Evolutionary conservation across 2,113 vertebrate genomes (phyloP).

Genomic region (Glareola pratincola): DNA sequence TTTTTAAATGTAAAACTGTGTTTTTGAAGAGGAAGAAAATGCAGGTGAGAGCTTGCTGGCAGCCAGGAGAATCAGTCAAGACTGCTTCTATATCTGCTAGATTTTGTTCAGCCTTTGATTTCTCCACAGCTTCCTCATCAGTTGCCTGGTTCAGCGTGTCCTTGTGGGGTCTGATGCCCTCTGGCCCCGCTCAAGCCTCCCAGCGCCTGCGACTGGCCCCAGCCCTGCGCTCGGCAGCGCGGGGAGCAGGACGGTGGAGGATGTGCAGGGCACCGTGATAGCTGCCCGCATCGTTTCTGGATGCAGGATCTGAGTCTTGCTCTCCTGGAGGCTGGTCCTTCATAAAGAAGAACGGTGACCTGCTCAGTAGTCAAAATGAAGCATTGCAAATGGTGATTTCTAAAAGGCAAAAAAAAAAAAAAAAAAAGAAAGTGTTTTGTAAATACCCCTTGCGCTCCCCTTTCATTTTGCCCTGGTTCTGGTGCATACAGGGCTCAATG

Average conservation of each 20-base stretch:
- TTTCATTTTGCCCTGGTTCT: neutral
- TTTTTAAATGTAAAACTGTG: neutral
- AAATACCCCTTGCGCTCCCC: neutral
- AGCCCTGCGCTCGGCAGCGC: accelerated
- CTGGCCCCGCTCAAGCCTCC: neutral
- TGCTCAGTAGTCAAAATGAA: neutral
- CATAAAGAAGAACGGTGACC: neutral
- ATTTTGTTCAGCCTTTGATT: neutral
- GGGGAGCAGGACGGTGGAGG: neutral
- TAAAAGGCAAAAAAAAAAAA: too few relatives aligned
- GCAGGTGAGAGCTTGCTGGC: neutral
- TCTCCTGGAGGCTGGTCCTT: neutral
- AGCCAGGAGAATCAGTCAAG: neutral
- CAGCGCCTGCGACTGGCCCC: neutral
- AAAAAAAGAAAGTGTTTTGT: neutral
- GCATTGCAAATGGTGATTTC: neutral
- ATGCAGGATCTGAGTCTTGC: neutral
- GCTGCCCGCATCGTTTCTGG: neutral
- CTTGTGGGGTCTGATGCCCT: accelerated
- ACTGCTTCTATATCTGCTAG: neutral
- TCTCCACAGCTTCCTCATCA: neutral
- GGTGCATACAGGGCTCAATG: neutral
- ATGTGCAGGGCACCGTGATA: too few relatives aligned
- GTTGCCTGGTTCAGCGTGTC: neutral
- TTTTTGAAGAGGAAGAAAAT: neutral